Base-by-base conservation (phyloP, 2,113 vertebrate species). In the Cepphus grylle region DNA sequence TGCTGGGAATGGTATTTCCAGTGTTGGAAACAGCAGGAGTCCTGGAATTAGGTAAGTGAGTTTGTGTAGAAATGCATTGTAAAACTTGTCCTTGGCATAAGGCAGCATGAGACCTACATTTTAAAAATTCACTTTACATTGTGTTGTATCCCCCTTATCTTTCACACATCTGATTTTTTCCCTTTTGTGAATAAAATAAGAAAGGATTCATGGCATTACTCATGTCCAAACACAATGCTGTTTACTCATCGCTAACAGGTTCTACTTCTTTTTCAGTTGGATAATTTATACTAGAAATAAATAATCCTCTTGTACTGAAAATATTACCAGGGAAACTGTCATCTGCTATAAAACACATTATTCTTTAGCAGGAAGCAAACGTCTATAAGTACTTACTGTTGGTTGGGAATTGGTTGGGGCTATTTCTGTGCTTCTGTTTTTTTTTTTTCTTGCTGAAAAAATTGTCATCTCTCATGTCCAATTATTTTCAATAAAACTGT, bases 331-430 rank as follows among this genome's bases (percentile, higher is more conserved):
- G 36, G 4, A 47, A 83, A 52, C 10, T 73, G 6, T 66, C 40
- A 77, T 4, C 17, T 77, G 30, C 12, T 92, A 61, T 77, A 73
- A 4, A 5, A 0, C 27, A n/a, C 9, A 49, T 81, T 65, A 38
- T 29, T 73, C 23, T 83, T 88, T 26, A 65, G 3, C 12, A 72
- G 36, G 47, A 92, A 88, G 6, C 3, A 80, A 66, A 86, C 8
- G 15, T 63, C n/a, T 65, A 8, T 38, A 70, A 43, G 16, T 50
- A 21, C 20, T 47, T 62, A 27, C 4, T 77, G 32, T 74, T 43
- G 16, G 3, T 26, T 72, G 21, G 17, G 34, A 62, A 11, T 47
- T 3, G 3, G 3, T 7, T 45, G 14, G 4, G 27, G 2, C 4
- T 17, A 21, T 32, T 21, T 42, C 20, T 74, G 79, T 47, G 7